Base-by-base conservation (phyloP, 2,113 vertebrate species). In the Saiga tatarica region DNA sequence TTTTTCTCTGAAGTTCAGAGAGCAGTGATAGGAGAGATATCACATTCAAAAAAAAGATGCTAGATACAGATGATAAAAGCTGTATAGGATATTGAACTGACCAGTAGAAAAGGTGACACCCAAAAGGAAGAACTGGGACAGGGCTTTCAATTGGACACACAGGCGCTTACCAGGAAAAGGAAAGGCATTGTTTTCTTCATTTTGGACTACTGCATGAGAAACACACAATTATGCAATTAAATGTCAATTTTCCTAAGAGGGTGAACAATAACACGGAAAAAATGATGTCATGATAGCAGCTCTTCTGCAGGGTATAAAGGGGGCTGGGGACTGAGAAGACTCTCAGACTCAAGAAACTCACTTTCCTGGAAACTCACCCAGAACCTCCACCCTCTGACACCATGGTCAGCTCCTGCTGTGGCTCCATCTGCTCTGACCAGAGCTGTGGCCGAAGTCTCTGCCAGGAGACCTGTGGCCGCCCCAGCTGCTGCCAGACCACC, bases 181-280 rank as follows among this genome's bases (percentile, higher is more conserved):
- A 64, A 64, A 16, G 60, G 30, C 28, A 26, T 2, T 62, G 2
- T 84, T 96, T 39, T 47, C 17, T 92, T 47, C 53, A 39, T 89
- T 92, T 86, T n/a, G 45, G 50, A 45, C 5, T 30, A 86, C 9
- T 92, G 90, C 57, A 62, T 47, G 57, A 85, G 84, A 92, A 92
- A 45, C 47, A 94, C 19, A 74, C 76, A 59, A 92, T 92, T 96
- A 94, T 28, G 52, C 42, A 47, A 97, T 96, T 98, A 97, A 94
- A 33, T 92, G 26, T 95, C 62, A 67, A 2, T 26, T 64, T 94
- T 87, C 87, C 84, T 21, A 90, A 90, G 15, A 4, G 26, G 52
- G 53, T 91, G 96, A 95, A 94, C 87, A 92, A 87, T 30, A 96
- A 96, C 81, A 94, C 97, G 74, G 91, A 97, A 97, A 91, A 59